phyloP scores from a whole-genome alignment of 2,888 invertebrate genomes.

The Drosophila parthenogenetica region DNA sequence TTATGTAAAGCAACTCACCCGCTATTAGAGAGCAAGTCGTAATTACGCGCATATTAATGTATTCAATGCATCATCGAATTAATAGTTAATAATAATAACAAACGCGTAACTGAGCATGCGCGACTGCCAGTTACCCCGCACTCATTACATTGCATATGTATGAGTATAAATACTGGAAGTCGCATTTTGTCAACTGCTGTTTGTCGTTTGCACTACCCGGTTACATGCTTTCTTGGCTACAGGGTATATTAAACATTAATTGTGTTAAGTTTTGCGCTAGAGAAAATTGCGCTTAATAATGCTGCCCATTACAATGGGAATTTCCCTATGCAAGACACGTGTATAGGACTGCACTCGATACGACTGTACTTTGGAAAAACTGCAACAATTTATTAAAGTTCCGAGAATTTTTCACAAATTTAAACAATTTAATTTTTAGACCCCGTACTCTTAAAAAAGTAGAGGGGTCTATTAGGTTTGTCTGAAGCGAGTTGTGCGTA shows the following conservation, averaged over 20 bases:
- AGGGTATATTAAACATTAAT: slow-evolving; percentile 28
- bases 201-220: background rate
- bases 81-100: background rate
- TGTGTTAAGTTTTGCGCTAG: slow-evolving; percentile 1
- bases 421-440: background rate
- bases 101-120: background rate
- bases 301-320: slow-evolving; percentile 26
- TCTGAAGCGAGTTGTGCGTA: no score
- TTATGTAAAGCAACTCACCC: slow-evolving; percentile 53
- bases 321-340: slow-evolving; percentile 49
- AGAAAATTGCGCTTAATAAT: slow-evolving; percentile 29
- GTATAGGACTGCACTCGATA: slow-evolving; percentile 8
- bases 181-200: background rate
- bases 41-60: slow-evolving; percentile 43
- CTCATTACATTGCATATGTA: background rate
- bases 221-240: background rate
- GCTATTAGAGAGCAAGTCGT: slow-evolving; percentile 30
- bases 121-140: slow-evolving; percentile 19
- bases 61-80: slow-evolving; percentile 28
- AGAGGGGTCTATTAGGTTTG: no score
- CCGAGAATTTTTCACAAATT: slow-evolving; percentile 9
- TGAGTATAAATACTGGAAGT: background rate
- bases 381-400: slow-evolving; percentile 2
- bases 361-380: slow-evolving; percentile 1
- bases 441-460: no score